phyloP scores from a whole-genome alignment of 2,113 vertebrate genomes.

The Pelecanoides urinatrix region DNA sequence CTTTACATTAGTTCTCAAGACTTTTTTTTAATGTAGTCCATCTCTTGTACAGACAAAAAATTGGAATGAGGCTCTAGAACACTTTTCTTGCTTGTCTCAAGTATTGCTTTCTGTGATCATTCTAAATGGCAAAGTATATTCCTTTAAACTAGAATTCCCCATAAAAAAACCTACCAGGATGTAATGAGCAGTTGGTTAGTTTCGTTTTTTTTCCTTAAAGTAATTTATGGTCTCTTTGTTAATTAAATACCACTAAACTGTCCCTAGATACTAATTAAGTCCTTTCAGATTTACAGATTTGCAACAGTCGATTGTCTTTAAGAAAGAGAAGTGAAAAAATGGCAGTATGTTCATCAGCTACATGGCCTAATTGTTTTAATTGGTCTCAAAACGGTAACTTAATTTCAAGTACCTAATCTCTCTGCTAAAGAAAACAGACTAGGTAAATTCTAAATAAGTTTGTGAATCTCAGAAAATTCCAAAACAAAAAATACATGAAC shows the following conservation, averaged over 20 bases:
- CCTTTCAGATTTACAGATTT: constrained; percentile 15
- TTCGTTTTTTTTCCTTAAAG: background rate
- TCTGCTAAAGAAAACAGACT: background rate
- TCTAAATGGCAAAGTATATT: background rate
- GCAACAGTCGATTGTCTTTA: constrained; percentile 19
- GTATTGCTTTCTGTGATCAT: background rate
- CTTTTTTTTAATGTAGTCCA: background rate
- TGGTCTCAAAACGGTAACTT: background rate
- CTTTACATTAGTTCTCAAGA: background rate
- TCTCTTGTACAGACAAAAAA: background rate
- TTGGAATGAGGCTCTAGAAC: background rate
- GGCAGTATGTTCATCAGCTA: background rate
- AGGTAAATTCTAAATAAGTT: background rate
- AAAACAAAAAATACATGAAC: background rate
- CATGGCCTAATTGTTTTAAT: background rate
- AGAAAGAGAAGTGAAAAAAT: background rate
- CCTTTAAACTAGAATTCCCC: background rate
- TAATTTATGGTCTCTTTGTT: background rate
- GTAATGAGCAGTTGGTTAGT: background rate
- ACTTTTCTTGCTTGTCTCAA: background rate
- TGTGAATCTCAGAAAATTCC: background rate
- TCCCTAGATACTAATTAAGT: constrained; percentile 32
- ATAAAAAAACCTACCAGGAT: background rate
- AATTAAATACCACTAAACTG: constrained; percentile 13
- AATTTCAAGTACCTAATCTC: background rate